Base-by-base conservation (phyloP, 2,888 invertebrate genomes). In the Epiblema foenella region DNA sequence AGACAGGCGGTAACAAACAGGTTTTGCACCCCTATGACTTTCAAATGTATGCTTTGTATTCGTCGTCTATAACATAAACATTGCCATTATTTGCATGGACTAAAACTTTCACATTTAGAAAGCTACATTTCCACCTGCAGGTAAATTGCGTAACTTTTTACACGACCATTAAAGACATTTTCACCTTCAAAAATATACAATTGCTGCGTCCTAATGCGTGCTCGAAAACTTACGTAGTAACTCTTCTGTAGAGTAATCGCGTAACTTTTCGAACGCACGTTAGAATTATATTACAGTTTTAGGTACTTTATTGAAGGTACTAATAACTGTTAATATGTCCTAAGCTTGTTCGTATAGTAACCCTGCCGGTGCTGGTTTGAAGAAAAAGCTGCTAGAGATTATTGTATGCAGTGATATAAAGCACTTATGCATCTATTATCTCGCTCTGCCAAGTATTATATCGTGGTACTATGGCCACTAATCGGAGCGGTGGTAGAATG, bases 401-500 rank as follows among this genome's bases (percentile, higher is more conserved):
- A 15, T 15, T 9, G 49, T 33, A 8, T 15, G 17, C 51, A 62
- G 63, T 37, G 46, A 29, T 29, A 33, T 4, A 10, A n/a, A 49
- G 17, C 18, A 56, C 15, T 20, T 52, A 37, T 63, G 15, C 15
- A 29, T 11, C 33, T 33, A 15, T 52, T 52, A 37, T 37, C 37
- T 62, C 12, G 15, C 15, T 24, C 18, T 20, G 64, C 37, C 64
- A 64, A 64, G 52, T 63, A n/a, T 51, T 51, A 49, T 63, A 52
- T 52, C 18, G 58, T 33, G 49, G 57, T 51, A 24, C 24, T 51
- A 24, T 18, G 42, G 42, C 54, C 56, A 62, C 71, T 71, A 71
- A 71, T 71, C 71, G 54, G 56, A 11, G 62, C 39, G 54, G 60
- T 42, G 46, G 39, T 49, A 62, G 56, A 67, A 62, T 39, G 71